Conservation (phyloP, 2,113 vertebrate species). For the Azemiops feae region DNA sequence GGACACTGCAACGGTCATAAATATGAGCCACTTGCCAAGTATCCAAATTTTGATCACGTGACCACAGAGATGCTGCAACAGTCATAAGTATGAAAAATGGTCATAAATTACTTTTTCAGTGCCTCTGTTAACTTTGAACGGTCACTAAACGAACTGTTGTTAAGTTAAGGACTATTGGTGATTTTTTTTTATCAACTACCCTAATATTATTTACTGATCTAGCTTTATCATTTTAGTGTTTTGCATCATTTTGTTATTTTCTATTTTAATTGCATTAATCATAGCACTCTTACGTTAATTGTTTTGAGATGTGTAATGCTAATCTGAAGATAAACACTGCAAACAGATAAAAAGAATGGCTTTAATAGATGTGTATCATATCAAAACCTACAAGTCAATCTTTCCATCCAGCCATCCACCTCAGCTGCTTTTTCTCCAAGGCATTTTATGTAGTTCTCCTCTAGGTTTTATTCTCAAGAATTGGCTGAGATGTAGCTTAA, state of each 20-base stretch:
- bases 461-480: not conserved
- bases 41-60: too few relatives aligned
- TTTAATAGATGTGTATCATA: not conserved
- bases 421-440: not conserved
- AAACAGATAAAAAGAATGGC: not conserved
- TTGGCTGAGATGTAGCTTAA: not conserved
- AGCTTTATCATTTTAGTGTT: not conserved
- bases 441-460: not conserved
- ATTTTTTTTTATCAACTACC: not conserved
- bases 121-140: too few relatives aligned
- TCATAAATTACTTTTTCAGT: too few relatives aligned
- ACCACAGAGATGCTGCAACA: too few relatives aligned
- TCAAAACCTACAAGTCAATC: not conserved
- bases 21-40: too few relatives aligned
- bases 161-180: too few relatives aligned
- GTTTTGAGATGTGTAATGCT: not conserved
- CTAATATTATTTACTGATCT: not conserved
- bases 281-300: not conserved
- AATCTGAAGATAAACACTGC: not conserved
- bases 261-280: not conserved
- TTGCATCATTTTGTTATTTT: not conserved
- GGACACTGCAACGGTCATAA: too few relatives aligned
- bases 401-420: not conserved
- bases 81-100: too few relatives aligned
- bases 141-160: too few relatives aligned